Conservation (phyloP, 1,140 invertebrate species). For the Zaprionus inermis region DNA sequence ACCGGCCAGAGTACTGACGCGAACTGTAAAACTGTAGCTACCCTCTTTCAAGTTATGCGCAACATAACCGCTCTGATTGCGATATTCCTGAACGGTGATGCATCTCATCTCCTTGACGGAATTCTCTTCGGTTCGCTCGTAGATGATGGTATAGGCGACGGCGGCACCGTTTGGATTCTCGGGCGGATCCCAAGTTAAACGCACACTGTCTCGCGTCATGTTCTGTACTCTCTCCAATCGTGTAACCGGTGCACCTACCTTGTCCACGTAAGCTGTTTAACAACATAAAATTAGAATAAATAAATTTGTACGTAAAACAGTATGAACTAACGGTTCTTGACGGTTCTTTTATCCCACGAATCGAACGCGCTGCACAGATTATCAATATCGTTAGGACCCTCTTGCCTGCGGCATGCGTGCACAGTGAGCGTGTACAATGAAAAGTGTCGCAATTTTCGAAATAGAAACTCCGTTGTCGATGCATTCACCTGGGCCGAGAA, state of each 20-base stretch:
- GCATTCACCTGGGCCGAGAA: slow-evolving; percentile 43
- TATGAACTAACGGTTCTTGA: slow-evolving; percentile 55
- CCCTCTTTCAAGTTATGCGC: slow-evolving; percentile 89
- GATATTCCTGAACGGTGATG: slow-evolving; percentile 80
- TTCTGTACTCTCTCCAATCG: slow-evolving; percentile 43
- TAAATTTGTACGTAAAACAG: background rate
- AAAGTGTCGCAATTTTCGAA: slow-evolving; percentile 89
- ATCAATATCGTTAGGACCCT: slow-evolving; percentile 36
- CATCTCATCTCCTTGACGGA: slow-evolving; percentile 83
- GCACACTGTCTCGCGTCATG: slow-evolving; percentile 85
- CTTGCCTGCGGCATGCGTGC: slow-evolving; percentile 88
- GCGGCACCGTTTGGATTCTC: slow-evolving; percentile 93
- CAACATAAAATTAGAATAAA: background rate
- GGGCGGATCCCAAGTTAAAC: slow-evolving; percentile 91
- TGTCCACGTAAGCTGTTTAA: slow-evolving; percentile 37
- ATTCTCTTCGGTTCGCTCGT: slow-evolving; percentile 86
- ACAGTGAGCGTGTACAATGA: slow-evolving; percentile 89
- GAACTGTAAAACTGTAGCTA: slow-evolving; percentile 92
- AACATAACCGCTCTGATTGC: slow-evolving; percentile 60
- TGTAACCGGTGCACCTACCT: slow-evolving; percentile 33
- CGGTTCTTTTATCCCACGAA: slow-evolving; percentile 48
- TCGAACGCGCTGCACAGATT: slow-evolving; percentile 50
- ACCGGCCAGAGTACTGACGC: slow-evolving; percentile 91
- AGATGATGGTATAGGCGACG: slow-evolving; percentile 92
- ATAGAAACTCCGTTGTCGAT: slow-evolving; percentile 84